Conservation (phyloP, 2,113 vertebrate genomes). For the Coptodon bakossiorum region DNA sequence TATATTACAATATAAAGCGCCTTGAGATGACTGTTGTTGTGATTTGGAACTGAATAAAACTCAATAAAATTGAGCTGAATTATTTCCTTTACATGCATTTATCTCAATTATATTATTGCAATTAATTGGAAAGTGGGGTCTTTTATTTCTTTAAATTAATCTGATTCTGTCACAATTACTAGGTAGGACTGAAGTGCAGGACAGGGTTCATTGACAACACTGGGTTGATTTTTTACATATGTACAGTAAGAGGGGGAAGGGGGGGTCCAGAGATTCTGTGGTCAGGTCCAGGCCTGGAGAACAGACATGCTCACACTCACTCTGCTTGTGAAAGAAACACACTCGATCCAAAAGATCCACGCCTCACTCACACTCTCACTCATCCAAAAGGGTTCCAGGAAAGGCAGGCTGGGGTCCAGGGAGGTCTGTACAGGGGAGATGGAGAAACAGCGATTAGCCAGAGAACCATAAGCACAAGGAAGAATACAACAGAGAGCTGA, state of each 20-base stretch:
- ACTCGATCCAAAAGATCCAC: background rate
- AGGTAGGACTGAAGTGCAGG: background rate
- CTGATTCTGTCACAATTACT: background rate
- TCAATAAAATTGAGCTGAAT: background rate
- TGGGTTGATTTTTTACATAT: background rate
- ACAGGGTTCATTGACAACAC: too few species aligned
- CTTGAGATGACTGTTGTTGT: background rate
- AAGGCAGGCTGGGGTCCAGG: background rate
- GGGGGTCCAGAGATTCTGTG: rapidly evolving
- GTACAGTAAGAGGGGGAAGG: background rate
- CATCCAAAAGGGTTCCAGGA: background rate
- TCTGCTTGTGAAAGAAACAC: rapidly evolving
- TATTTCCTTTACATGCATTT: background rate
- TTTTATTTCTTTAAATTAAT: background rate
- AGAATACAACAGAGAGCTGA: background rate
- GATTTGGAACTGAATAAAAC: background rate
- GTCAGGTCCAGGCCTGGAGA: background rate
- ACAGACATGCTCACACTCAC: background rate
- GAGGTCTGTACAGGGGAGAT: background rate
- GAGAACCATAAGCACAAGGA: background rate
- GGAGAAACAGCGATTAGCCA: rapidly evolving
- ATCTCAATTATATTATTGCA: background rate
- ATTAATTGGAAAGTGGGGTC: background rate
- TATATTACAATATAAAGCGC: background rate
- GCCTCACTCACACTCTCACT: background rate